These are phyloP conservation scores for Crossocerus cetratus DNA, from an alignment of 2,888 invertebrate genomes.

Conservation along the genomic window DNA sequence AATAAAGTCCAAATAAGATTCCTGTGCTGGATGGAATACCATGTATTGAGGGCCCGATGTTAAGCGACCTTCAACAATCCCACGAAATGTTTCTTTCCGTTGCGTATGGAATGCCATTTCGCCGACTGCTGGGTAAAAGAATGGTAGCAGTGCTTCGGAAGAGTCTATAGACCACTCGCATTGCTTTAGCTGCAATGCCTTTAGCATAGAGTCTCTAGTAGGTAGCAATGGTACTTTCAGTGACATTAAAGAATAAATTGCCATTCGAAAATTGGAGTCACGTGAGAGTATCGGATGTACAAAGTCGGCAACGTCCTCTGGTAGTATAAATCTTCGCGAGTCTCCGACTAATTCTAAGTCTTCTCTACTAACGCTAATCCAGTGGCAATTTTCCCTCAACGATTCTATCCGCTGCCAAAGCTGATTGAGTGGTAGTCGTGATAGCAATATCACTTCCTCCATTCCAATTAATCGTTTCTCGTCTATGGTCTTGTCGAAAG, in stretches of 20 bases:
- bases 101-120: slow-evolving; percentile 60
- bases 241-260: slow-evolving; percentile 79
- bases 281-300: slow-evolving; percentile 83
- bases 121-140: slow-evolving; percentile 67
- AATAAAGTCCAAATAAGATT: slow-evolving; percentile 80
- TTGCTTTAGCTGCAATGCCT: slow-evolving; percentile 64
- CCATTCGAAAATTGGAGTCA: slow-evolving; percentile 81
- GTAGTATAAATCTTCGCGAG: slow-evolving; percentile 83
- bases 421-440: slow-evolving; percentile 84
- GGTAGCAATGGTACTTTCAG: slow-evolving; percentile 82
- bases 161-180: slow-evolving; percentile 69
- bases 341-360: slow-evolving; percentile 79
- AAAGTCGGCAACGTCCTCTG: slow-evolving; percentile 82
- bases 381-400: slow-evolving; percentile 85
- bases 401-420: slow-evolving; percentile 88
- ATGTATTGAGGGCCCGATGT: slow-evolving; percentile 81
- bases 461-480: slow-evolving; percentile 78
- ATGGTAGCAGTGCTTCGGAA: slow-evolving; percentile 67
- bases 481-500: slow-evolving; percentile 69
- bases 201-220: slow-evolving; percentile 67
- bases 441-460: slow-evolving; percentile 81
- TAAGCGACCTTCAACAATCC: slow-evolving; percentile 74
- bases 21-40: slow-evolving; percentile 80
- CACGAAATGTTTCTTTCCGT: slow-evolving; percentile 60
- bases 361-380: slow-evolving; percentile 80